Percentiles rank a stretch among this genome's conserved stretches.
Conservation (phyloP, 2,797 vertebrate species). For the Momotus momota region DNA sequence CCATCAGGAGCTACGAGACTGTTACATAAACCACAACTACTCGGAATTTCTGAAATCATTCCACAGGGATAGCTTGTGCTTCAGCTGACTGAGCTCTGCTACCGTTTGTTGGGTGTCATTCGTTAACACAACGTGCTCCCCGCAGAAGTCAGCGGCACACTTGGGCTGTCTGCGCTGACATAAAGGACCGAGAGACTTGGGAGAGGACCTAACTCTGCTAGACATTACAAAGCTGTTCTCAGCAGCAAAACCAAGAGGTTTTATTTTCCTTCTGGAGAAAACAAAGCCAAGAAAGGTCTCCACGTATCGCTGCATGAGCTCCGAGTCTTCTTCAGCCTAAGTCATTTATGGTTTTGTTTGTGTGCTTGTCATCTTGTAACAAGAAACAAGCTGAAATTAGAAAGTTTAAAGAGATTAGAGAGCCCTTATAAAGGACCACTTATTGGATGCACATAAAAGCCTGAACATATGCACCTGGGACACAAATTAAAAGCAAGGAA, state of each 20-base stretch:
- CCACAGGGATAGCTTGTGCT: neutral
- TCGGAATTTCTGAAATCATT: neutral
- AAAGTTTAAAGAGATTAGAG: neutral
- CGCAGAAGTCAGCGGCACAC: neutral
- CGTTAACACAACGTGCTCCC: neutral
- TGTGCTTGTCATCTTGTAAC: neutral
- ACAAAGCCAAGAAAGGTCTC: neutral
- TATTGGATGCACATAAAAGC: neutral
- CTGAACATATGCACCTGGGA: neutral
- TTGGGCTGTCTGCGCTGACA: neutral
- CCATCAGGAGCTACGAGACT: neutral
- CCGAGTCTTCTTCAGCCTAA: neutral
- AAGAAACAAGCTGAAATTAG: neutral
- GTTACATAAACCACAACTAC: neutral
- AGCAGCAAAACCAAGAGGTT: neutral
- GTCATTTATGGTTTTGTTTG: neutral
- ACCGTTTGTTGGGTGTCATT: neutral
- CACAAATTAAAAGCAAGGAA: constrained; percentile 1
- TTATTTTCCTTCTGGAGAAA: neutral
- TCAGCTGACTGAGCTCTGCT: neutral
- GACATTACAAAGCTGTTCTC: neutral
- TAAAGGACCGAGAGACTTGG: neutral
- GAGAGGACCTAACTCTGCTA: neutral
- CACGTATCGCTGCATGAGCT: neutral
- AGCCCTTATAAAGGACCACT: neutral